Evolutionary conservation across 2,113 vertebrate genomes (phyloP), one percentile per base, ranked within the genome.

Genomic region (Pseudorasbora parva): DNA sequence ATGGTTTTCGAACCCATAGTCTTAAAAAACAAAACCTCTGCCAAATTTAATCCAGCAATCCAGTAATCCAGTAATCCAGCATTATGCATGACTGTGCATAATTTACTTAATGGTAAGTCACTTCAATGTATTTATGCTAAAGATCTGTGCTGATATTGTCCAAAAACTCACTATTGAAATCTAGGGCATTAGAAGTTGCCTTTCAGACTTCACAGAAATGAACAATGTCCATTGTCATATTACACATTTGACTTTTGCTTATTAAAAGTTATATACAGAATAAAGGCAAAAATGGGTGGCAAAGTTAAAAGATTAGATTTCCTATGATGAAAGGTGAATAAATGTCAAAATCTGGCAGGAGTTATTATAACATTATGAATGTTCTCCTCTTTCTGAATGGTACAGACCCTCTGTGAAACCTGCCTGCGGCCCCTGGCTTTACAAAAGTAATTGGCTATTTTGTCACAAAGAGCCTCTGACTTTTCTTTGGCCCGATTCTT

Each of bases 371-470:
- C 56, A 10, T 78, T 60, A 78, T 62, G 56, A 60, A 45, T 45
- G 23, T 45, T 25, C 37, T 41, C 62, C 37, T 59, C 12, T 27
- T 60, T 43, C 14, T 62, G 37, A 37, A 37, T 4, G 0, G 37
- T 60, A 4, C 2, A 11, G 37, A 17, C 12, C 37, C 56, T 60
- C 56, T 62, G 76, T 78, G 56, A 62, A 78, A 78, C 56, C 37
- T 60, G n/a, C 76, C 76, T 1, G 5, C 14, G 21, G 75, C 56
- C 75, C 7, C 6, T 2, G 8, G n/a, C 56, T 62, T 45, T 43
- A 45, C 37, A 78, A 10, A 62, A 62, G 56, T 78, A 78, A 78
- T 78, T 62, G 76, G 56, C n/a, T 78, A 78, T 78, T 78, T 78
- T 78, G 37, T 78, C 37, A 78, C 56, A 62, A 59, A 45, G 56